phyloP scores from a whole-genome alignment of 2,888 invertebrate genomes.

The Drosophila conformis region DNA sequence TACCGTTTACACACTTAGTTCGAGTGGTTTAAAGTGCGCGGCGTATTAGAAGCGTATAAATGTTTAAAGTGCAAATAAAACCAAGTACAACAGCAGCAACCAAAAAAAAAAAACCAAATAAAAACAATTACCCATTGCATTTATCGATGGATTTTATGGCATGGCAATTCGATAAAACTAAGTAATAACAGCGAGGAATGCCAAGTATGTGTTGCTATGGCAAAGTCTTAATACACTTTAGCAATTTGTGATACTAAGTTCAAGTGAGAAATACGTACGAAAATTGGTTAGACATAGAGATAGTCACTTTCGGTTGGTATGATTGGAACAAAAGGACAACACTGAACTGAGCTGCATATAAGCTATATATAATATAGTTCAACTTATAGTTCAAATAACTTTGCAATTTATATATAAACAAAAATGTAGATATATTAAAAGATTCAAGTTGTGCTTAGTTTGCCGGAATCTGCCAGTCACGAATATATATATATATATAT shows the following conservation, averaged over 20 bases:
- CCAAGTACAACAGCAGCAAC: slow-evolving; percentile 21
- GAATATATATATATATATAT: background rate
- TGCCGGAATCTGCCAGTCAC: background rate
- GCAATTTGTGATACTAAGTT: background rate
- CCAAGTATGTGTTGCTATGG: background rate
- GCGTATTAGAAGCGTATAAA: slow-evolving; percentile 22
- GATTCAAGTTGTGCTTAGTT: background rate
- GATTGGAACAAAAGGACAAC: background rate
- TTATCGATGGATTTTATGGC: slow-evolving; percentile 35
- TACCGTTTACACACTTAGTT: background rate
- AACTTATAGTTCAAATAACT: background rate
- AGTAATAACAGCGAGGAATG: background rate
- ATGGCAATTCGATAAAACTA: slow-evolving; percentile 35
- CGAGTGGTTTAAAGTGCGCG: slow-evolving; percentile 48
- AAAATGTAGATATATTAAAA: background rate
- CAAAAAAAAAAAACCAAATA: background rate
- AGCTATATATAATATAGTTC: background rate
- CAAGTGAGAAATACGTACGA: background rate
- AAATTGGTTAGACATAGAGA: background rate
- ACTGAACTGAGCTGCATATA: background rate
- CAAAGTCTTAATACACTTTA: background rate
- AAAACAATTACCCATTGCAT: slow-evolving; percentile 27
- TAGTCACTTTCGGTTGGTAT: background rate
- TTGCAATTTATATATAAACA: background rate
- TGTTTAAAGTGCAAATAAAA: slow-evolving; percentile 49